Evolutionary conservation across 2,888 invertebrate genomes (phyloP).

Genomic region (Synergus japonicus): DNA sequence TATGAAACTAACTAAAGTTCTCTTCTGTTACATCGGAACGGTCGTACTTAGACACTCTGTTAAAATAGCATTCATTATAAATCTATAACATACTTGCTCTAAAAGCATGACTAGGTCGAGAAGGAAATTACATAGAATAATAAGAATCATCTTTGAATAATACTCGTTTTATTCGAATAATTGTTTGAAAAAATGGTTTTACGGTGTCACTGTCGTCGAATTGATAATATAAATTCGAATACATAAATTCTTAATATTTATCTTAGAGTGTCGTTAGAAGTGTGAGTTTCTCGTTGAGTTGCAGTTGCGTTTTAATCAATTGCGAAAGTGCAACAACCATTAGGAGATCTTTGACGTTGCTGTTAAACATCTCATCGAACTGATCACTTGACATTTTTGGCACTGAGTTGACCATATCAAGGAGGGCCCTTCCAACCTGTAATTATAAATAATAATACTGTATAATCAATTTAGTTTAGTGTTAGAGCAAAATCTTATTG

Average conservation of each 20-base stretch:
- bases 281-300: slow-evolving; percentile 96
- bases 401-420: slow-evolving; percentile 94
- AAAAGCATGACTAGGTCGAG: no score
- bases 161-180: slow-evolving; percentile 14
- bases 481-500: background rate
- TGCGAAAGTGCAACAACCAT: slow-evolving; percentile 98
- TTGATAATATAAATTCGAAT: slow-evolving; percentile 26
- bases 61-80: no score
- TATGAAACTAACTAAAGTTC: no score
- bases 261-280: slow-evolving; percentile 85
- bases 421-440: slow-evolving; percentile 88
- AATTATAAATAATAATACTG: slow-evolving; percentile 39
- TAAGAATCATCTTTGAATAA: background rate
- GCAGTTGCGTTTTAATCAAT: slow-evolving; percentile 96
- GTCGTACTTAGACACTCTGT: no score
- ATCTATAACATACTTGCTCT: no score
- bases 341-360: slow-evolving; percentile 96
- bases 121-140: background rate
- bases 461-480: background rate
- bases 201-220: background rate
- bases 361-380: slow-evolving; percentile 96
- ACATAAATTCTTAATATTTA: slow-evolving; percentile 28
- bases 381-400: slow-evolving; percentile 94
- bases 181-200: slow-evolving; percentile 15
- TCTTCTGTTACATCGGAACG: no score